These are phyloP conservation scores for Centropyge bicolor DNA, from an alignment of 2,797 vertebrate genomes.

Conservation along the genomic window DNA sequence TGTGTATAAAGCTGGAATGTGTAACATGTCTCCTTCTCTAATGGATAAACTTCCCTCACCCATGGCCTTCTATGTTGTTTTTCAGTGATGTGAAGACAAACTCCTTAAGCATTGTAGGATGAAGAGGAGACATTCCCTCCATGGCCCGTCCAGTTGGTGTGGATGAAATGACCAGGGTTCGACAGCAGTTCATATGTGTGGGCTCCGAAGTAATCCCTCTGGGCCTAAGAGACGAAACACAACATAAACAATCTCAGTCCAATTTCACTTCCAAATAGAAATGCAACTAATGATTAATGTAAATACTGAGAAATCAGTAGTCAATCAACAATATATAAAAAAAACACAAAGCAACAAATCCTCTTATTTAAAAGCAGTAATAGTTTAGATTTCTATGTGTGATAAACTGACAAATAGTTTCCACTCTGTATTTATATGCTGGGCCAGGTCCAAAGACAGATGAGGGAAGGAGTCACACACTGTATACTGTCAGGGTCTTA, in stretches of 20 bases:
- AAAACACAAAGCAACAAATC: background rate
- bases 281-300: background rate
- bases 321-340: too few species aligned
- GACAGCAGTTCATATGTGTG: conserved; percentile 95
- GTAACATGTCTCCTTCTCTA: conserved; percentile 35
- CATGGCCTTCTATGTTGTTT: background rate
- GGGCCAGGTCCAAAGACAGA: background rate
- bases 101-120: conserved; percentile 92
- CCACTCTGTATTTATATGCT: background rate
- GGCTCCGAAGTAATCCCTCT: conserved; percentile 98
- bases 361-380: background rate
- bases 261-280: background rate
- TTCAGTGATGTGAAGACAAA: background rate
- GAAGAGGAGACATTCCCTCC: conserved; percentile 95
- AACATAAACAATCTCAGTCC: background rate
- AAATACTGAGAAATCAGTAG: background rate
- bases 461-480: background rate
- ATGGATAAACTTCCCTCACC: background rate
- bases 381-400: background rate
- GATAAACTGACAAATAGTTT: background rate
- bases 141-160: conserved; percentile 98
- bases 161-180: conserved; percentile 90
- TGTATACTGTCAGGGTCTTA: background rate
- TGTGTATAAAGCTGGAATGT: conserved; percentile 67
- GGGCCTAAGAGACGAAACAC: conserved; percentile 84